Conservation (phyloP, 2,113 vertebrate genomes). For the Amphiprion ocellaris region DNA sequence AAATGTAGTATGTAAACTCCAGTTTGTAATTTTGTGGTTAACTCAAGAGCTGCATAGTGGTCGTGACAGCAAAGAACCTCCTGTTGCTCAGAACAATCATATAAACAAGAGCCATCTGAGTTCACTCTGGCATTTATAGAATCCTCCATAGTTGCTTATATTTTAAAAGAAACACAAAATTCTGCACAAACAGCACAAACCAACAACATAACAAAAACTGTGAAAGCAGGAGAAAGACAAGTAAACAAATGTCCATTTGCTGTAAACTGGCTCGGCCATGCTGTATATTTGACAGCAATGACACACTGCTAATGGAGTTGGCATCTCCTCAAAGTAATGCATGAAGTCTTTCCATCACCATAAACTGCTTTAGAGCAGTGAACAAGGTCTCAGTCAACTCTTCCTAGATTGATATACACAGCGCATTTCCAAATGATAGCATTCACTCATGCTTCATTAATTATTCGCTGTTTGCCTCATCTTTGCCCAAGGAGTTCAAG, state of each 20-base stretch:
- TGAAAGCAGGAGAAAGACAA: too few species aligned
- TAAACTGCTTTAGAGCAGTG: slow-evolving; percentile 12
- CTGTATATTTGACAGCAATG: too few species aligned
- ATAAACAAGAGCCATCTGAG: background rate
- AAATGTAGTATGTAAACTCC: too few species aligned
- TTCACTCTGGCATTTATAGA: too few species aligned
- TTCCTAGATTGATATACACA: slow-evolving; percentile 8
- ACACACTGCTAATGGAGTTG: background rate
- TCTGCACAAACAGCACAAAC: background rate
- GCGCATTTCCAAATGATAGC: slow-evolving; percentile 9
- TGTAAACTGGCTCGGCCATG: background rate
- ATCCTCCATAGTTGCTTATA: background rate
- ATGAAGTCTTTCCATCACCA: background rate
- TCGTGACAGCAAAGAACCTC: background rate
- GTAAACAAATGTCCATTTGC: background rate
- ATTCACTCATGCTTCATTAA: slow-evolving; percentile 25
- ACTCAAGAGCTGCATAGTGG: too few species aligned
- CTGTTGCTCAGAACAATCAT: background rate
- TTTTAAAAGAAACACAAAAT: background rate
- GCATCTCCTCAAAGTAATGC: background rate
- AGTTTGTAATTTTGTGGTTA: too few species aligned
- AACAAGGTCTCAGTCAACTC: background rate
- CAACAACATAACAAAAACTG: background rate
- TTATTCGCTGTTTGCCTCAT: slow-evolving; percentile 23
- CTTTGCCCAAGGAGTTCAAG: slow-evolving; percentile 13